These are phyloP conservation scores for Halisarca cf. caerulea DNA, from an alignment of 37 sponge, comb jelly and placozoan species.

Conservation along the genomic window DNA sequence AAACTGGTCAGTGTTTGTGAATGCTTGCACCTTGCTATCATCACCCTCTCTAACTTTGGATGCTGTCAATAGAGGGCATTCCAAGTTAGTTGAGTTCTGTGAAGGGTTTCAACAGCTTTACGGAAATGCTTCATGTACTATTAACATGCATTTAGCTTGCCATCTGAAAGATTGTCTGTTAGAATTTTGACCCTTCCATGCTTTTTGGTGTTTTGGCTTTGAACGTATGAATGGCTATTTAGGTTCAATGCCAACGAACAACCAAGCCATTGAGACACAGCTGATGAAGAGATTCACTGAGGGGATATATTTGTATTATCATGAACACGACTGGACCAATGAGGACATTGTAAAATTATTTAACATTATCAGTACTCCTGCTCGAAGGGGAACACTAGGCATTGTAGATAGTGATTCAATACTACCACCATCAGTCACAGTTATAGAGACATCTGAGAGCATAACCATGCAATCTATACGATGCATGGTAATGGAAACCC, in stretches of 20 bases:
- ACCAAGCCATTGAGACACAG: constrained; percentile 39
- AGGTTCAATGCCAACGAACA: constrained; percentile 54
- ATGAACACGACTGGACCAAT: too few species aligned
- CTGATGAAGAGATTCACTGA: constrained; percentile 36
- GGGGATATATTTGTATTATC: not conserved
- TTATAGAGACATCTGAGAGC: too few species aligned
- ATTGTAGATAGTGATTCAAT: too few species aligned
- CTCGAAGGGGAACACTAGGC: too few species aligned
- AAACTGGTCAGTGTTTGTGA: constrained; percentile 55
- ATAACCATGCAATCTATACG: too few species aligned
- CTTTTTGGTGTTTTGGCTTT: constrained; percentile 64
- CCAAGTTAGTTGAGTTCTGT: constrained; percentile 32
- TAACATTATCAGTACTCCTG: too few species aligned
- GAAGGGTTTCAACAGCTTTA: constrained; percentile 33
- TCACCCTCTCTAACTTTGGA: not conserved
- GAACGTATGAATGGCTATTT: constrained; percentile 61
- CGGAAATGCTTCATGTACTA: constrained; percentile 27
- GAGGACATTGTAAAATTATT: too few species aligned
- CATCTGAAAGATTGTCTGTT: constrained; percentile 45
- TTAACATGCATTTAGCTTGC: constrained; percentile 54
- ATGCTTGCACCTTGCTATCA: constrained; percentile 42
- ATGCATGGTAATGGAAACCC: too few species aligned
- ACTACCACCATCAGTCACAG: too few species aligned
- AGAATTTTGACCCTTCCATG: constrained; percentile 48
- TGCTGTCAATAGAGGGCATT: constrained; percentile 26